phyloP scores from a whole-genome alignment of 2,888 invertebrate species.

The Polydrusus pterygomalis region DNA sequence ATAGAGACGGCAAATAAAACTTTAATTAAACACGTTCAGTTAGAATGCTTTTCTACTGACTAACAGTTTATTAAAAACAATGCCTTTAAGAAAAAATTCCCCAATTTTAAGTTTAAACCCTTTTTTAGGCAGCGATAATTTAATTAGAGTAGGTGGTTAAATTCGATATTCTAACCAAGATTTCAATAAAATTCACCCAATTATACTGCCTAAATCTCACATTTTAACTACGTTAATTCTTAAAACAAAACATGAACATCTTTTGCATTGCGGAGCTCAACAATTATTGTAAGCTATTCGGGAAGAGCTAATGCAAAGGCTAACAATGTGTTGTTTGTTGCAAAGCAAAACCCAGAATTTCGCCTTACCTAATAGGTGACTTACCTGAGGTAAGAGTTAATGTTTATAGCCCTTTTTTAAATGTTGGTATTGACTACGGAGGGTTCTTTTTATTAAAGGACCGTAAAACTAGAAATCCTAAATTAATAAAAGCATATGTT shows the following conservation, averaged over 20 bases:
- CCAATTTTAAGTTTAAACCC: too few relatives aligned
- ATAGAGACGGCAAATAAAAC: too few relatives aligned
- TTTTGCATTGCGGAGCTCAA: conserved; percentile 29
- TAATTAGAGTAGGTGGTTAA: conserved; percentile 44
- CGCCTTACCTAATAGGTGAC: conserved; percentile 31
- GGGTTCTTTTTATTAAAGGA: too few relatives aligned
- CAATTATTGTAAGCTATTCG: conserved; percentile 34
- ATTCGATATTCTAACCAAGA: conserved; percentile 1
- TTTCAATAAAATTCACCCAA: conserved; percentile 35
- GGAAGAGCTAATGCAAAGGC: too few relatives aligned
- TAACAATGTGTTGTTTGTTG: conserved; percentile 32
- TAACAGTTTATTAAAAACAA: too few relatives aligned
- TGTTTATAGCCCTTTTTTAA: too few relatives aligned
- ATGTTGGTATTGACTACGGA: too few relatives aligned
- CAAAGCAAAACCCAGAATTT: conserved; percentile 7
- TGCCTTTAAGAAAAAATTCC: too few relatives aligned
- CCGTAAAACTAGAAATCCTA: not conserved
- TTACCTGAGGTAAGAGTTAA: not conserved
- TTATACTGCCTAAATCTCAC: conserved; percentile 29
- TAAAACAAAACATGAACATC: conserved; percentile 21
- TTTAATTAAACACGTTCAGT: too few relatives aligned
- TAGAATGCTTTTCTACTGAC: too few relatives aligned
- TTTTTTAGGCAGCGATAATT: not conserved
- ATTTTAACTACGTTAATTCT: conserved; percentile 36
- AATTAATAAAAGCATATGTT: too few relatives aligned